A percentile compares a stretch with the other conserved stretches of the same genome.
phyloP scores from a whole-genome alignment of 2,888 invertebrate genomes.

The Polyommatus icarus region DNA sequence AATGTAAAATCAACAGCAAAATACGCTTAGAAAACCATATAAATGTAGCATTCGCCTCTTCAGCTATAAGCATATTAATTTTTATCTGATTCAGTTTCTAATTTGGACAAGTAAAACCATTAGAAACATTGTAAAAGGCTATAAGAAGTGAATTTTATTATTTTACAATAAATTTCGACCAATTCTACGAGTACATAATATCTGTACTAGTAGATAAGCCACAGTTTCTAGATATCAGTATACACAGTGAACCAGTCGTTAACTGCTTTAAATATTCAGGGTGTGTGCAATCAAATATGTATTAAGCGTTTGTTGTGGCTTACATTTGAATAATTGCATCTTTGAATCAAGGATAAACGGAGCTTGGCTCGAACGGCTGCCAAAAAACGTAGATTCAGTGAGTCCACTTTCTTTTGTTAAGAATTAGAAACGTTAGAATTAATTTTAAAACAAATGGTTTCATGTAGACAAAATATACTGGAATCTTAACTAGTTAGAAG shows the following conservation, averaged over 20 bases:
- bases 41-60: background rate
- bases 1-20: background rate
- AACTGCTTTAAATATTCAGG: slow-evolving; percentile 57
- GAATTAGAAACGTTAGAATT: background rate
- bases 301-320: slow-evolving; percentile 62
- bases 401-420: background rate
- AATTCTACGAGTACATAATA: background rate
- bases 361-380: slow-evolving; percentile 40
- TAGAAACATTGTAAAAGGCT: background rate
- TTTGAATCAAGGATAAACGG: slow-evolving; percentile 46
- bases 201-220: background rate
- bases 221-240: slow-evolving; percentile 14
- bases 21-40: background rate
- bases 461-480: background rate
- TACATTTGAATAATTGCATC: slow-evolving; percentile 62
- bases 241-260: slow-evolving; percentile 49
- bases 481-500: background rate
- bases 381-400: slow-evolving; percentile 8
- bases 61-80: background rate
- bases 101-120: background rate
- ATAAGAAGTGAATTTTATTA: background rate
- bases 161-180: background rate
- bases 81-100: background rate
- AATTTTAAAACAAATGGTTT: background rate
- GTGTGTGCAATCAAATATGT: slow-evolving; percentile 72